These are phyloP conservation scores for Tangara arthus DNA, from an alignment of 2,797 vertebrate genomes.

Conservation along the genomic window DNA sequence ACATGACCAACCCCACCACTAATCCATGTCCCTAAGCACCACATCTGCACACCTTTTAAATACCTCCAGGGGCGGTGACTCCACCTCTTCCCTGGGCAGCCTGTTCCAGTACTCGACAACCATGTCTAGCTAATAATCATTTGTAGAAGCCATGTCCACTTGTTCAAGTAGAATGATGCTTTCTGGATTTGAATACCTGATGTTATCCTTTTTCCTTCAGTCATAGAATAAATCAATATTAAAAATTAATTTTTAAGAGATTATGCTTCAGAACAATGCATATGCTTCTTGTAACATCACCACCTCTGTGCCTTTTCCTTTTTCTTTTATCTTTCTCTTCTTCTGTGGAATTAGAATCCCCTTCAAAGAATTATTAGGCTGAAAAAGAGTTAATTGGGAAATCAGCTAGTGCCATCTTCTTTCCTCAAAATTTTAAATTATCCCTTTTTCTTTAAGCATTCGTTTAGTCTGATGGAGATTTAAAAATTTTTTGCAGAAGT, in stretches of 20 bases:
- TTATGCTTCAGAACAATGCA: neutral
- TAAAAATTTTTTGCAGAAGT: neutral
- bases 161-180: neutral
- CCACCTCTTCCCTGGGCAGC: neutral
- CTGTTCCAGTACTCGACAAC: neutral
- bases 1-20: neutral
- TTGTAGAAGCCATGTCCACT: neutral
- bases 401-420: neutral
- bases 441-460: neutral
- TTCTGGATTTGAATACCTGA: neutral
- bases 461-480: neutral
- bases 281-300: neutral
- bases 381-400: neutral
- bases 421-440: neutral
- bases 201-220: neutral
- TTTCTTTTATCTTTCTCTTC: neutral
- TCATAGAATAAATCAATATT: neutral
- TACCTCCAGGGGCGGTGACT: neutral
- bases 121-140: neutral
- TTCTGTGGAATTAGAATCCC: neutral
- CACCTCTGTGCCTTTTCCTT: neutral
- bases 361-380: neutral
- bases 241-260: neutral
- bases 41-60: neutral
- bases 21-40: neutral